Evolutionary conservation across 1,140 invertebrate genomes (phyloP).

Genomic region (Bombus soroeensis): DNA sequence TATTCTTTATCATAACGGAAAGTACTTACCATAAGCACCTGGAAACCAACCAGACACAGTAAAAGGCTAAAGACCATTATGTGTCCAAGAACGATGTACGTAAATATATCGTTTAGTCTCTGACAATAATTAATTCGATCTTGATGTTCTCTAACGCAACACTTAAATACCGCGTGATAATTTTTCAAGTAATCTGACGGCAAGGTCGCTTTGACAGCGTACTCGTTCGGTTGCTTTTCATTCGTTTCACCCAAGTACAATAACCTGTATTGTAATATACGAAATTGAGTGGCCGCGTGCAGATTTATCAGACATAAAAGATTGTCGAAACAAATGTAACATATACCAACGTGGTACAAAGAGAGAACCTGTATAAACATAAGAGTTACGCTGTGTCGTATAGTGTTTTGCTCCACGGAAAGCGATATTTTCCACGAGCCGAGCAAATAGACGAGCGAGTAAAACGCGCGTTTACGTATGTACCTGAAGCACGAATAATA

Average conservation of each 20-base stretch:
- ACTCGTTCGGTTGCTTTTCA: background rate
- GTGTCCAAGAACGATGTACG: slow-evolving; percentile 34
- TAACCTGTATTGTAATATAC: slow-evolving; percentile 57
- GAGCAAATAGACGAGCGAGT: too few relatives aligned
- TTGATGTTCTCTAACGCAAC: slow-evolving; percentile 46
- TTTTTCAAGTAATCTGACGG: background rate
- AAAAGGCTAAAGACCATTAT: slow-evolving; percentile 34
- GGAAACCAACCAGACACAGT: slow-evolving; percentile 50
- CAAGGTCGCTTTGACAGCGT: background rate
- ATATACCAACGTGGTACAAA: slow-evolving; percentile 50
- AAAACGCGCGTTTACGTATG: background rate
- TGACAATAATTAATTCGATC: slow-evolving; percentile 39
- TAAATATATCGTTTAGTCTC: slow-evolving; percentile 42
- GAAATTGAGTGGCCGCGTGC: slow-evolving; percentile 60
- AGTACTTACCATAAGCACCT: slow-evolving; percentile 1
- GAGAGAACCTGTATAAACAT: slow-evolving; percentile 47
- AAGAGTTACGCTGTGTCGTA: background rate
- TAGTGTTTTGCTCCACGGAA: background rate
- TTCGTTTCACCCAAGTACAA: background rate
- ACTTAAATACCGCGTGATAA: background rate
- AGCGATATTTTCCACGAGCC: background rate
- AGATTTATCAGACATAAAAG: slow-evolving; percentile 63
- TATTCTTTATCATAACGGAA: background rate
- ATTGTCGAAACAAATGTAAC: slow-evolving; percentile 66
- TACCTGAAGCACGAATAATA: slow-evolving; percentile 60